Evolutionary conservation across 1,140 invertebrate species (phyloP).

Genomic region (Trialeurodes vaporariorum): DNA sequence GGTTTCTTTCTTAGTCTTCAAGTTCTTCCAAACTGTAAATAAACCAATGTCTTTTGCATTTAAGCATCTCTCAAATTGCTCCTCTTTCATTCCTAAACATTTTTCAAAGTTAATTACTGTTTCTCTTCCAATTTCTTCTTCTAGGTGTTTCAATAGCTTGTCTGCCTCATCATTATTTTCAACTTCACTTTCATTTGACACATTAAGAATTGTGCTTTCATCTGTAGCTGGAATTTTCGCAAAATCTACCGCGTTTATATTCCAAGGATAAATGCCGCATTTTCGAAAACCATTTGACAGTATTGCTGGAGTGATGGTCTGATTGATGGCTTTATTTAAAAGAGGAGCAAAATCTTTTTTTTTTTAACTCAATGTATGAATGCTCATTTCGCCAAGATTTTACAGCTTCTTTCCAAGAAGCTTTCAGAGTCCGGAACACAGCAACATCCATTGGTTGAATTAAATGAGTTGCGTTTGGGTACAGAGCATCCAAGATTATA

Average conservation of each 20-base stretch:
- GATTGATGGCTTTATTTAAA: constrained; percentile 6
- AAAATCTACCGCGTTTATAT: constrained; percentile 9
- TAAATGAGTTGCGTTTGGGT: constrained; percentile 35
- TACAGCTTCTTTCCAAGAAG: constrained; percentile 28
- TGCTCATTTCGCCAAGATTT: constrained; percentile 18
- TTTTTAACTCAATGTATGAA: neutral
- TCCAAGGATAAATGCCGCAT: too few relatives aligned
- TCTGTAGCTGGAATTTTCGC: constrained; percentile 5
- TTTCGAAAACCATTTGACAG: constrained; percentile 11
- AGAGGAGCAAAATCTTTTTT: constrained; percentile 13
- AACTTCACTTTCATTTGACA: too few relatives aligned
- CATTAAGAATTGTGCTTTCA: too few relatives aligned
- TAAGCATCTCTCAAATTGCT: too few relatives aligned
- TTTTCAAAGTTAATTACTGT: too few relatives aligned
- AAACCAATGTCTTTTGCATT: too few relatives aligned
- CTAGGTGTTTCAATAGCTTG: too few relatives aligned
- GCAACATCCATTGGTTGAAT: constrained; percentile 34
- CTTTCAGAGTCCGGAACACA: constrained; percentile 32
- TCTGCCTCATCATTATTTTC: too few relatives aligned
- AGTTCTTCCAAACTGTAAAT: too few relatives aligned
- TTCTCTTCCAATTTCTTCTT: too few relatives aligned
- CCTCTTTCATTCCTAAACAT: too few relatives aligned
- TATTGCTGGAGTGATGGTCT: constrained; percentile 4
- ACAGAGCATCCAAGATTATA: constrained; percentile 29
- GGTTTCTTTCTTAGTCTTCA: too few relatives aligned